phyloP scores from a whole-genome alignment of 2,797 vertebrate genomes.

The Dendrocincla fuliginosa region DNA sequence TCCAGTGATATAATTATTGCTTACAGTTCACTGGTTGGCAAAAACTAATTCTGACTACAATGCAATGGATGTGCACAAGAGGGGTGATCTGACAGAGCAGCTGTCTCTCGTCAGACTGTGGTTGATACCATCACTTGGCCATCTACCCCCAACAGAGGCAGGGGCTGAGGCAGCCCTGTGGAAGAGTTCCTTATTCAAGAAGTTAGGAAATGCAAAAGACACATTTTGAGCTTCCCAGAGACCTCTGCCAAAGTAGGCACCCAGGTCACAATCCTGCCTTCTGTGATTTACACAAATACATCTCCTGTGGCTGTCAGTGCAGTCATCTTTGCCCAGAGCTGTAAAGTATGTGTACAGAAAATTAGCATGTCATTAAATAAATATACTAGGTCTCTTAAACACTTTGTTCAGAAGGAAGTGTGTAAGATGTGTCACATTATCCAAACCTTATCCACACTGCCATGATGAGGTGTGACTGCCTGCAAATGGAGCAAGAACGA shows the following conservation, averaged over 20 bases:
- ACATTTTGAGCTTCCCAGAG: not conserved
- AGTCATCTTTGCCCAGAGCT: not conserved
- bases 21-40: not conserved
- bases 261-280: not conserved
- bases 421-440: not conserved
- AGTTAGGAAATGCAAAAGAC: not conserved
- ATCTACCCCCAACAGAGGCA: not conserved
- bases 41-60: not conserved
- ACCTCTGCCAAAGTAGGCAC: not conserved
- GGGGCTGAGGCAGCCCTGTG: not conserved
- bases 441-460: not conserved
- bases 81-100: not conserved
- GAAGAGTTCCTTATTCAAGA: not conserved
- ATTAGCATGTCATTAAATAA: slow-evolving; percentile 18
- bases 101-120: not conserved
- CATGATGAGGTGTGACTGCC: not conserved
- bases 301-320: not conserved
- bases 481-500: not conserved
- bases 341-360: not conserved
- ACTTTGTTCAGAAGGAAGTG: not conserved
- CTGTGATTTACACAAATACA: not conserved
- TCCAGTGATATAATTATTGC: not conserved
- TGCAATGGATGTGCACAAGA: not conserved
- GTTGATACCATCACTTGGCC: not conserved
- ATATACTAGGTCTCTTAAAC: not conserved